These are phyloP conservation scores for Cavia porcellus DNA, from an alignment of 2,113 vertebrate species.

Conservation along the genomic window DNA sequence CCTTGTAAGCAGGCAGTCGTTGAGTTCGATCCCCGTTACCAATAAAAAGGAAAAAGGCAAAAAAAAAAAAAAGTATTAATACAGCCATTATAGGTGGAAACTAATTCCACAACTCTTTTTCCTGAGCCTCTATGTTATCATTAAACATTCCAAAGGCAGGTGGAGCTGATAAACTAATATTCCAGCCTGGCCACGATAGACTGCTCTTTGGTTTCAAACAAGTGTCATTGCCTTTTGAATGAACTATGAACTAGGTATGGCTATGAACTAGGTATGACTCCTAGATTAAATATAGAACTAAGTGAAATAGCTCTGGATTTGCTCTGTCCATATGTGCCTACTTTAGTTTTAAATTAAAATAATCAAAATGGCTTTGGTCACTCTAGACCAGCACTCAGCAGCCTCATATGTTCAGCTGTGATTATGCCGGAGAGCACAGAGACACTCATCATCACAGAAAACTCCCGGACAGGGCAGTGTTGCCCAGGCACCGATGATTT, in stretches of 20 bases:
- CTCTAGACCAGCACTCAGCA: not conserved
- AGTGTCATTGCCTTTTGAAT: conserved; percentile 26
- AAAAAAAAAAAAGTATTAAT: not conserved
- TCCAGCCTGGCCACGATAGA: not conserved
- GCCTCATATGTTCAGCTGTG: not conserved
- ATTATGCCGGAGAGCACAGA: not conserved
- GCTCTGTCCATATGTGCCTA: not conserved
- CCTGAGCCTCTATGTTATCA: not conserved
- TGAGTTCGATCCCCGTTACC: too few relatives aligned
- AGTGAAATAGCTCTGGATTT: not conserved
- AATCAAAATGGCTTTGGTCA: not conserved
- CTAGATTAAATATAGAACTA: conserved; percentile 41
- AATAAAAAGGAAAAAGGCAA: too few relatives aligned
- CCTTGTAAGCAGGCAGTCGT: too few relatives aligned
- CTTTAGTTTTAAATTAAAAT: conserved; percentile 55
- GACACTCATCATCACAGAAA: conserved; percentile 31
- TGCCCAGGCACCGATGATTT: not conserved
- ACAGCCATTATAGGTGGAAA: conserved; percentile 15
- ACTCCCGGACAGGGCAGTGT: not conserved
- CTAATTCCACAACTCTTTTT: conserved; percentile 45
- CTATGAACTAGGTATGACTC: not conserved
- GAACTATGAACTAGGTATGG: conserved; percentile 23
- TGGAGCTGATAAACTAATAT: conserved; percentile 53
- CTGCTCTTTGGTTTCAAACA: conserved; percentile 42
- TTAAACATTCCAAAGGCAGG: conserved; percentile 8